Evolutionary conservation across 2,797 vertebrate genomes (phyloP), one percentile per base, ranked within the genome.

Genomic region (Brotogeris chrysoptera): DNA sequence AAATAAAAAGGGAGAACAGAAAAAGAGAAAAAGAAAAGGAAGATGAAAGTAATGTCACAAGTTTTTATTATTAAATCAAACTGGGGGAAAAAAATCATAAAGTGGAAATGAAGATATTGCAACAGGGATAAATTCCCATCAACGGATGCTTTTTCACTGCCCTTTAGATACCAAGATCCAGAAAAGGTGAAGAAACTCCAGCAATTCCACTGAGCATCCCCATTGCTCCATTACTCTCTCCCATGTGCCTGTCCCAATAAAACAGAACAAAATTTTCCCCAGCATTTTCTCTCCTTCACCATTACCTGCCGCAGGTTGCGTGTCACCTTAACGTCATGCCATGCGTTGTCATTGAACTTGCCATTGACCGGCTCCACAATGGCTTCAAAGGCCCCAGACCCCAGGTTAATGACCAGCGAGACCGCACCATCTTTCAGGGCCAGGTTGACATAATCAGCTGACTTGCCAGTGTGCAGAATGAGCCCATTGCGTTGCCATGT

Each of bases 251-350:
- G 2, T 47, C 71, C 64, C 65, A 65, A n/a, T 41, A 28, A 73
- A 72, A 61, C 28, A 85, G 44, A 91, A 6, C 41, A 5, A 77
- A 60, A 5, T 52, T 88, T 94, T 79, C 65, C 85, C 85, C 20
- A 59, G 71, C 6, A 4, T 90, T 93, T 96, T 95, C 93, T 94
- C 70, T 92, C 96, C 87, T 95, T 80, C 96, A 98, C 95, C 97
- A 98, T 99, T 99, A 99, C 99, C 99, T 99, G 99, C 98, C 99
- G 99, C 97, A 99, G 98, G 98, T 99, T 99, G 97, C 99, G 99
- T 9, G 99, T 99, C 98, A 99, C 99, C 98, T 99, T 99, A 97
- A 99, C 99, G 96, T 99, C 99, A 8, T 99, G 99, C 99, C 99
- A 99, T 61, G 98, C 92, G 97, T 99, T 99, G 98, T 99, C 99